Percentiles rank a stretch among this genome's conserved stretches.
Evolutionary conservation across 2,113 vertebrate species (phyloP).

Genomic region (Emydura subglobosa): DNA sequence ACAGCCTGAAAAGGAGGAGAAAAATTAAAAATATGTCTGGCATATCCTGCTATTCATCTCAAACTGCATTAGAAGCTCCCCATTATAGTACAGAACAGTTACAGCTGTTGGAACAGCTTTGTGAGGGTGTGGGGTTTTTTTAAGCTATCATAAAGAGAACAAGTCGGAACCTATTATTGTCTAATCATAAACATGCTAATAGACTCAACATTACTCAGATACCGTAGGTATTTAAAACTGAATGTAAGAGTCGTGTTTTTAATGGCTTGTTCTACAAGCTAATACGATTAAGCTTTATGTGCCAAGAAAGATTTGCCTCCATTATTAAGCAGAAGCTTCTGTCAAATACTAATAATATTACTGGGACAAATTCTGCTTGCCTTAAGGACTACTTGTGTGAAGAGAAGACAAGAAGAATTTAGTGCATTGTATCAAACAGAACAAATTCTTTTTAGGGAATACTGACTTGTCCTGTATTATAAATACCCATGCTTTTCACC

Average conservation of each 20-base stretch:
- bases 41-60: background rate
- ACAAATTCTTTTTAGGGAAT: constrained; percentile 27
- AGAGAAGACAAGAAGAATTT: constrained; percentile 17
- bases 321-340: constrained; percentile 49
- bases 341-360: constrained; percentile 44
- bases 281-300: constrained; percentile 47
- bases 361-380: constrained; percentile 14
- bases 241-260: constrained; percentile 39
- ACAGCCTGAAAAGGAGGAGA: constrained; percentile 68
- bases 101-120: background rate
- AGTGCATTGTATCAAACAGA: constrained; percentile 12
- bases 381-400: background rate
- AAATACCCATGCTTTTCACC: background rate
- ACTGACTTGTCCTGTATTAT: background rate
- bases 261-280: background rate
- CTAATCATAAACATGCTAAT: constrained; percentile 19
- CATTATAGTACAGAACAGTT: background rate
- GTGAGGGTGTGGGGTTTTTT: background rate
- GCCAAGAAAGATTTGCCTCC: constrained; percentile 50
- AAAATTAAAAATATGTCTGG: background rate
- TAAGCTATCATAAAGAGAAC: background rate
- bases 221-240: background rate
- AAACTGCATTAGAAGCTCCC: background rate
- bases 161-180: constrained; percentile 9
- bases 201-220: background rate